Percentiles rank a stretch among this genome's conserved stretches.
These are phyloP conservation scores for Brienomyrus brachyistius DNA, from an alignment of 2,113 vertebrate genomes.

Conservation along the genomic window DNA sequence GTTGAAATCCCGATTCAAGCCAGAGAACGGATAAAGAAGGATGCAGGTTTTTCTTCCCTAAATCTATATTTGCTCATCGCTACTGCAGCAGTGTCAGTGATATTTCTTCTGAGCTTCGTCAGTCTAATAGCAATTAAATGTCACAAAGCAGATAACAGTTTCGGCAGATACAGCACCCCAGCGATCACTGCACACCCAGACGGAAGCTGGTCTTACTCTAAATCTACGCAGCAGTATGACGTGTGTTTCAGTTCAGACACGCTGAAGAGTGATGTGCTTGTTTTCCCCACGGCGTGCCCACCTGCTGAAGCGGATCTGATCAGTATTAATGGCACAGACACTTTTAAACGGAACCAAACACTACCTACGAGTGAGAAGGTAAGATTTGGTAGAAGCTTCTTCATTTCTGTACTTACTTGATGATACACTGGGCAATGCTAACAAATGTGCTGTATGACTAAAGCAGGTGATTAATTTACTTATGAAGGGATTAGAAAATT, in stretches of 20 bases:
- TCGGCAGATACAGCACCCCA: conserved; percentile 30
- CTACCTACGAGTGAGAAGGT: conserved; percentile 44
- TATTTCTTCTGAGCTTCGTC: conserved; percentile 51
- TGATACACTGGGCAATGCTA: background rate
- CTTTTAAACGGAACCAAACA: conserved; percentile 40
- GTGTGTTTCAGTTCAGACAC: conserved; percentile 46
- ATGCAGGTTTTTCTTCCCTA: conserved; percentile 43
- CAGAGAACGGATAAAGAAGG: conserved; percentile 47
- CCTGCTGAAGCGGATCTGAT: conserved; percentile 37
- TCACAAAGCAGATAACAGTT: conserved; percentile 24
- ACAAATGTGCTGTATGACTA: background rate
- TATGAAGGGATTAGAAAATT: background rate
- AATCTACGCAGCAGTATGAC: conserved; percentile 44
- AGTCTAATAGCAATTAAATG: conserved; percentile 40
- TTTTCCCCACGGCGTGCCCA: conserved; percentile 32
- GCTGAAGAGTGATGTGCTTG: conserved; percentile 41
- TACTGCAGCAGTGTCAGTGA: conserved; percentile 56
- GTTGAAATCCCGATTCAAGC: conserved; percentile 58
- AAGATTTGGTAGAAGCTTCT: conserved; percentile 24
- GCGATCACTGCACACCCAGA: conserved; percentile 40
- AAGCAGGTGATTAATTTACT: background rate
- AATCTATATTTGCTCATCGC: conserved; percentile 64
- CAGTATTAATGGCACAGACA: conserved; percentile 39
- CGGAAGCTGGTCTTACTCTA: conserved; percentile 44
- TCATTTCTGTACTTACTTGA: background rate